Conservation (phyloP, 1,140 invertebrate species). For the Neodiprion virginianus region DNA sequence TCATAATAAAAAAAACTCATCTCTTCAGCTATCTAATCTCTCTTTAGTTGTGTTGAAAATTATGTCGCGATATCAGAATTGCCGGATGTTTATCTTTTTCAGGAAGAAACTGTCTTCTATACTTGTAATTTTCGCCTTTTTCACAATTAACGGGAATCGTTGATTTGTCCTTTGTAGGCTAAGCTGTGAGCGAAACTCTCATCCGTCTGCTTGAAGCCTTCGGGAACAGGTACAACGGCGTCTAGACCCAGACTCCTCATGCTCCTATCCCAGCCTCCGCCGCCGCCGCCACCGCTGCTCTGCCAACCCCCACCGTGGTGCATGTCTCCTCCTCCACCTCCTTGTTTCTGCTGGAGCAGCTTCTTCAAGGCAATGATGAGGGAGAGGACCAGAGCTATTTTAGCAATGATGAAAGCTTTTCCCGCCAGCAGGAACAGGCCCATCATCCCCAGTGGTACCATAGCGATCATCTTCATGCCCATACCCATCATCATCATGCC, state of each 20-base stretch:
- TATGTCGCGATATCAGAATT: too few relatives aligned
- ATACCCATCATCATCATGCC: constrained; percentile 83
- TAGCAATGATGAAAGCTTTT: constrained; percentile 79
- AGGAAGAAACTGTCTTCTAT: too few relatives aligned
- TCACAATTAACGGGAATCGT: too few relatives aligned
- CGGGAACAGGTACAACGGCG: constrained; percentile 51
- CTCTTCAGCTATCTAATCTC: too few relatives aligned
- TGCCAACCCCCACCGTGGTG: constrained; percentile 65
- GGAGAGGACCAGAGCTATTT: constrained; percentile 77
- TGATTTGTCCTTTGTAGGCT: constrained; percentile 69
- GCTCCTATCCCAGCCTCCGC: constrained; percentile 64
- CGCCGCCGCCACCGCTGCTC: constrained; percentile 59
- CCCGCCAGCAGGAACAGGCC: constrained; percentile 77
- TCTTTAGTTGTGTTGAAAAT: too few relatives aligned
- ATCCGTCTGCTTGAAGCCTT: constrained; percentile 50
- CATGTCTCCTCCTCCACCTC: constrained; percentile 59
- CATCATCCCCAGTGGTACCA: constrained; percentile 76
- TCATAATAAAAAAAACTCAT: too few relatives aligned
- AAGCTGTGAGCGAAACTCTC: constrained; percentile 67
- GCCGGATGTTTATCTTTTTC: too few relatives aligned
- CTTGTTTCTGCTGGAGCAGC: constrained; percentile 70
- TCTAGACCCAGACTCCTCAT: constrained; percentile 51
- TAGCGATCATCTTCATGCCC: constrained; percentile 76
- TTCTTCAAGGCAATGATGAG: constrained; percentile 83
- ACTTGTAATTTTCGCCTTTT: too few relatives aligned